Conservation (phyloP, 2,113 vertebrate species). For the Pyrgilauda ruficollis region DNA sequence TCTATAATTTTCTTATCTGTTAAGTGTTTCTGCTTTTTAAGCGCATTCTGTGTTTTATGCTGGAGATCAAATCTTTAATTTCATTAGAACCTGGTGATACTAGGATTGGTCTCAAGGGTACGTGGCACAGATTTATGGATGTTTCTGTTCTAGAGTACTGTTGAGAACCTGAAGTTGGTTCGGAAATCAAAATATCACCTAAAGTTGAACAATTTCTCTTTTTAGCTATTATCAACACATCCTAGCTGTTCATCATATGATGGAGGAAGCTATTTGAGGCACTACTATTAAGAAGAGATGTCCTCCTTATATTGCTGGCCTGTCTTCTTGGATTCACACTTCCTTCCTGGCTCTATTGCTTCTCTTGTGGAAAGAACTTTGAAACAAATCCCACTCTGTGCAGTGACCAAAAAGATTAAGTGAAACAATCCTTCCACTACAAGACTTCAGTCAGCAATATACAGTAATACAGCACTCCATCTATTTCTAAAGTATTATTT, state of each 20-base stretch:
- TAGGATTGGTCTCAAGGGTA: neutral
- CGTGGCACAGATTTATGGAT: neutral
- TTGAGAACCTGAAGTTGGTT: neutral
- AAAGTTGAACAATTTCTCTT: neutral
- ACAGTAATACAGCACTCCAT: neutral
- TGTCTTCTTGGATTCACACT: neutral
- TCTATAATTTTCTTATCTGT: neutral
- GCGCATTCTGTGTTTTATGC: neutral
- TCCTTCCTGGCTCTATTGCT: neutral
- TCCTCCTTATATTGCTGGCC: neutral
- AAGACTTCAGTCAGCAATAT: neutral
- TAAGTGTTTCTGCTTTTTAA: neutral
- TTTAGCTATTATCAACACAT: neutral
- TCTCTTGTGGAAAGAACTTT: neutral
- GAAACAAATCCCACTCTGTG: neutral
- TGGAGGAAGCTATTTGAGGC: neutral
- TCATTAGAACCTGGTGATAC: neutral
- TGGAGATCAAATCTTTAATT: neutral
- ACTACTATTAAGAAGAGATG: neutral
- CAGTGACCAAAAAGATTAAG: neutral
- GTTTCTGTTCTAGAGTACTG: neutral
- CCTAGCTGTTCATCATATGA: neutral
- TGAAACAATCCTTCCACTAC: neutral
- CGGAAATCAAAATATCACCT: neutral
- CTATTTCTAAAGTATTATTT: neutral